Evolutionary conservation across 2,113 vertebrate genomes (phyloP).

Genomic region (Platichthys stellatus): DNA sequence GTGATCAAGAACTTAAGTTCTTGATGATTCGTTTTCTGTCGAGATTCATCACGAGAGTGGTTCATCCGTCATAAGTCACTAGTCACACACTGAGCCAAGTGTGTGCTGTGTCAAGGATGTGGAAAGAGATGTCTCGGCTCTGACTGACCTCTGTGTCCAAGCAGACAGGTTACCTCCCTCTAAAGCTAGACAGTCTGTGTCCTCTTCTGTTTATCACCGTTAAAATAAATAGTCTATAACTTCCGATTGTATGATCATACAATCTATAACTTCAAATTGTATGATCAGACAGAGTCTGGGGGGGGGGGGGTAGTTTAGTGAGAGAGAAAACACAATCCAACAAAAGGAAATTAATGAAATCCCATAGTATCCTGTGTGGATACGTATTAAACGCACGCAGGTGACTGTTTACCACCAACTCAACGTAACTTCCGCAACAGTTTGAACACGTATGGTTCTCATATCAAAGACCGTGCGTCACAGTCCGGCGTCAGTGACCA

Average conservation of each 20-base stretch:
- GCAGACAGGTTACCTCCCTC: background rate
- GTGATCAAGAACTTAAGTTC: no score
- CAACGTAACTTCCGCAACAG: slow-evolving; percentile 17
- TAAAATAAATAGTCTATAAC: no score
- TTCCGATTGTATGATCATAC: no score
- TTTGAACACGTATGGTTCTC: background rate
- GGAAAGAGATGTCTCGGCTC: background rate
- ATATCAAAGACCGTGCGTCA: background rate
- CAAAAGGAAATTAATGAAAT: background rate
- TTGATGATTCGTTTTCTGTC: no score
- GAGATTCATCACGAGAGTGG: no score
- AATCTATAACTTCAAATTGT: no score
- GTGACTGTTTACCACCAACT: slow-evolving; percentile 19
- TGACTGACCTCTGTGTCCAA: background rate
- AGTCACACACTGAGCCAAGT: background rate
- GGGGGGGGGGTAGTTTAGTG: no score
- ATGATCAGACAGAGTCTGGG: background rate
- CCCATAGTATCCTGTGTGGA: no score
- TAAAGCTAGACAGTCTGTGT: background rate
- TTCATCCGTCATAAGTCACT: no score
- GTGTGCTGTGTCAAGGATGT: background rate
- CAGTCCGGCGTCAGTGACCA: no score
- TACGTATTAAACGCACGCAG: background rate
- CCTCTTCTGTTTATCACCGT: background rate
- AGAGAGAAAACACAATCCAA: background rate